phyloP scores from a whole-genome alignment of 2,797 vertebrate species.

The Vespertilio murinus region DNA sequence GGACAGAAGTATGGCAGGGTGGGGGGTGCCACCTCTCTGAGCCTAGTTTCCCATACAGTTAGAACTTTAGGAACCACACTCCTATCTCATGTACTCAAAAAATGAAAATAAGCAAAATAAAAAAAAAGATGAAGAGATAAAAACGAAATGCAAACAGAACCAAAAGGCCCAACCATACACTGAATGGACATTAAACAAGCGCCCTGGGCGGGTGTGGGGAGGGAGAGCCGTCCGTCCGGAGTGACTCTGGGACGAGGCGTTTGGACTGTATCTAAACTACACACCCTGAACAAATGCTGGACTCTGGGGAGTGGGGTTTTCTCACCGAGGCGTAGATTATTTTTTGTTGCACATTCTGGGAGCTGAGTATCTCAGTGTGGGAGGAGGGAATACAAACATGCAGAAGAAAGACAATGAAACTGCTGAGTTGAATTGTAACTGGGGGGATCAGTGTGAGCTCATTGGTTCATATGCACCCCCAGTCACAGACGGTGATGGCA shows the following conservation, averaged over 20 bases:
- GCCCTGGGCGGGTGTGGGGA: not conserved
- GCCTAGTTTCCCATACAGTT: not conserved
- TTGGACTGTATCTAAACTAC: not conserved
- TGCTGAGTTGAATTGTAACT: too few relatives aligned
- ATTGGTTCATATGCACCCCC: not conserved
- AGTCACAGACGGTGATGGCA: not conserved
- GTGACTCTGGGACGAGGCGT: fast-evolving
- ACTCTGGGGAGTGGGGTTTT: not conserved
- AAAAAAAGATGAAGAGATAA: not conserved
- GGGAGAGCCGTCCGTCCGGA: fast-evolving
- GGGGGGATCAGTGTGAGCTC: fast-evolving
- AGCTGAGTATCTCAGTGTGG: fast-evolving
- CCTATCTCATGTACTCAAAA: not conserved
- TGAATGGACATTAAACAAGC: fast-evolving
- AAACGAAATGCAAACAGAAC: not conserved
- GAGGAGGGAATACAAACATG: fast-evolving
- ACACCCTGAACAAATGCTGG: fast-evolving
- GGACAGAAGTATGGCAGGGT: fast-evolving
- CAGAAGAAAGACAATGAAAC: fast-evolving
- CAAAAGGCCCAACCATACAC: not conserved
- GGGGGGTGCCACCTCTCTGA: fast-evolving
- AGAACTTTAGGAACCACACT: not conserved
- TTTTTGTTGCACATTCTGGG: not conserved
- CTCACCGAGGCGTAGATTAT: fast-evolving
- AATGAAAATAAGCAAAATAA: not conserved